Base-by-base conservation (phyloP, 2,113 vertebrate species). In the Peromyscus polionotus region DNA sequence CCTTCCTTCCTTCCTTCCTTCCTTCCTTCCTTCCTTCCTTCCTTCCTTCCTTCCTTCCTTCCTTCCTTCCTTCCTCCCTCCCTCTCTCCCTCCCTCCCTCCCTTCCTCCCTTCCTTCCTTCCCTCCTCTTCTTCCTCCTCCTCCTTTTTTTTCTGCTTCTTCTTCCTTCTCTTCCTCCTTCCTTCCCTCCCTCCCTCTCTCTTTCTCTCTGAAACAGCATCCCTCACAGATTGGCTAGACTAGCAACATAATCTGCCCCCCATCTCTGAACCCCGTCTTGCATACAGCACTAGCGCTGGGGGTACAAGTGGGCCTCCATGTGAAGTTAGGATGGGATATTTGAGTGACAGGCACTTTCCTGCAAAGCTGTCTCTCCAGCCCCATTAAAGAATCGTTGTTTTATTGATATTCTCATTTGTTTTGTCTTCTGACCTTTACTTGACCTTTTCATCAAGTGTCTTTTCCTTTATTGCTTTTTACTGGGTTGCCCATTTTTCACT, bases 391-490 rank as follows among this genome's bases (percentile, higher is more conserved):
- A 10, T 26, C 16, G 54, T 87, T 88, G 20, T 79, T 85, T 77
- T 22, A 39, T 3, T 39, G 48, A 75, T 84, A 13, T 14, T 39
- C 61, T 54, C 54, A 54, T 14, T 24, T 24, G 42, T 67, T 51
- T 65, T 77, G 63, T 65, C 28, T 10, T 36, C 68, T 79, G 26
- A 67, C 11, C 4, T 36, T 65, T 80, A n/a, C 67, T 14, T 51
- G 31, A 19, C 33, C 68, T 57, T 45, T 86, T 54, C 33, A 42
- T 67, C 8, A 70, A 93, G 5, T 79, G 0, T 57, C 45, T 54
- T 91, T 92, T 93, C 4, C 0, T 7, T 89, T 84, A 84, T 84
- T 91, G n/a, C 42, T 70, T 94, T 87, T 93, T 80, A 88, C 73
- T 72, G 79, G 33, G 16, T 72, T 76, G 16, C 77, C 42, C 6